phyloP scores from a whole-genome alignment of 37 sponge, comb jelly and placozoan genomes.

The Hormiphora californensis region DNA sequence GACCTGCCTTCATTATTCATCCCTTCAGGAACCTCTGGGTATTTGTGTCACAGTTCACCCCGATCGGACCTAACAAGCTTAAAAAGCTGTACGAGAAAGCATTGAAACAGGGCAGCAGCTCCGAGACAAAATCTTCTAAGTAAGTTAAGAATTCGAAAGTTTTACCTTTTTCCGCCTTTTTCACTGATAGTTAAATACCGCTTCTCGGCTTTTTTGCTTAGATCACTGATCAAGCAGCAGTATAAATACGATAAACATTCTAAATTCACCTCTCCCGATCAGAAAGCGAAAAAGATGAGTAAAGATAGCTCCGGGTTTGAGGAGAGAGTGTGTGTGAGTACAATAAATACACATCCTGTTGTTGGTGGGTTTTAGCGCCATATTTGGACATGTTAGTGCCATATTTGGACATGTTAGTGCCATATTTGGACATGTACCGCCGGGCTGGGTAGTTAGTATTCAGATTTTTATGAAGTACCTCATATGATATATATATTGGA shows the following conservation, averaged over 20 bases:
- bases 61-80: constrained; percentile 63
- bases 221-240: too few species aligned
- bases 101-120: constrained; percentile 56
- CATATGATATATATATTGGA: too few species aligned
- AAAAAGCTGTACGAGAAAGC: constrained; percentile 59
- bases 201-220: too few species aligned
- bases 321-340: neutral
- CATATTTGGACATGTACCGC: neutral
- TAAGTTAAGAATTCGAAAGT: neutral
- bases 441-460: neutral
- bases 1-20: neutral
- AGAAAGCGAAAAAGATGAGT: constrained; percentile 47
- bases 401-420: too few species aligned
- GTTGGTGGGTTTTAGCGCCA: too few species aligned
- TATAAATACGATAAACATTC: too few species aligned
- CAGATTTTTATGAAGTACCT: too few species aligned
- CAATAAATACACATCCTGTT: too few species aligned
- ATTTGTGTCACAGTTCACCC: constrained; percentile 88
- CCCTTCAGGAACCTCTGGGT: constrained; percentile 79
- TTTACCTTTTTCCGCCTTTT: neutral
- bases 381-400: too few species aligned
- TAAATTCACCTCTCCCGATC: too few species aligned
- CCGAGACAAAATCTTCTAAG: constrained; percentile 22
- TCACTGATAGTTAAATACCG: neutral
- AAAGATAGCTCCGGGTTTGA: too few species aligned